phyloP scores from a whole-genome alignment of 2,888 invertebrate genomes.

The Aphodius sticticus region DNA sequence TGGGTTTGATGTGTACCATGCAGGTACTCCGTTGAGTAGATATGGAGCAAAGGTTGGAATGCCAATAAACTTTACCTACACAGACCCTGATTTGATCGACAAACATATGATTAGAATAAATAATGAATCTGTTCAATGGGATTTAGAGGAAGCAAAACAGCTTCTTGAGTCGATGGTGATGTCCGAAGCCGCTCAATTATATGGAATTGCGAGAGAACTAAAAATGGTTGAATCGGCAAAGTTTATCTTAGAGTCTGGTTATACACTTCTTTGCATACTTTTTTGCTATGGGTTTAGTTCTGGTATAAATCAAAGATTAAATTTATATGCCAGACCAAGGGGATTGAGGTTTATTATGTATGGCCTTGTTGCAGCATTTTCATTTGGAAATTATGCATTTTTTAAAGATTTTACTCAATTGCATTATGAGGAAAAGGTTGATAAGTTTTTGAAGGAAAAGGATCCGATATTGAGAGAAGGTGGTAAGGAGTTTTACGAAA shows the following conservation, averaged over 20 bases:
- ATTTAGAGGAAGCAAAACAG: conserved; percentile 67
- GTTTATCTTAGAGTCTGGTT: conserved; percentile 65
- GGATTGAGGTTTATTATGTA: conserved; percentile 64
- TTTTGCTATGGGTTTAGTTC: conserved; percentile 64
- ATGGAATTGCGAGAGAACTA: conserved; percentile 81
- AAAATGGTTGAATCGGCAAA: conserved; percentile 68
- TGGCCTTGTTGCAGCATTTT: conserved; percentile 65
- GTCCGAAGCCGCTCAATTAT: conserved; percentile 81
- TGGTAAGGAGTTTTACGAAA: conserved; percentile 79
- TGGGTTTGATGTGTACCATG: conserved; percentile 77
- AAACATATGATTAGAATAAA: conserved; percentile 68
- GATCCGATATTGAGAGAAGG: conserved; percentile 73
- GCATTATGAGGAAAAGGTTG: conserved; percentile 69
- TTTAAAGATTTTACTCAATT: conserved; percentile 72
- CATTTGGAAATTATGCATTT: conserved; percentile 68
- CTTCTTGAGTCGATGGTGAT: conserved; percentile 74
- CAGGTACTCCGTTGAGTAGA: conserved; percentile 64
- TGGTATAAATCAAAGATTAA: conserved; percentile 63
- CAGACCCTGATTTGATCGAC: conserved; percentile 64
- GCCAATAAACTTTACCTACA: conserved; percentile 75
- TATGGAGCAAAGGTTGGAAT: conserved; percentile 77
- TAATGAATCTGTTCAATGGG: conserved; percentile 71
- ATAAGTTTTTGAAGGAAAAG: conserved; percentile 68
- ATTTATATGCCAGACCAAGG: conserved; percentile 65
- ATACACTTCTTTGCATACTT: conserved; percentile 62